phyloP scores from a whole-genome alignment of 2,113 vertebrate genomes.

The Rallus limicola region DNA sequence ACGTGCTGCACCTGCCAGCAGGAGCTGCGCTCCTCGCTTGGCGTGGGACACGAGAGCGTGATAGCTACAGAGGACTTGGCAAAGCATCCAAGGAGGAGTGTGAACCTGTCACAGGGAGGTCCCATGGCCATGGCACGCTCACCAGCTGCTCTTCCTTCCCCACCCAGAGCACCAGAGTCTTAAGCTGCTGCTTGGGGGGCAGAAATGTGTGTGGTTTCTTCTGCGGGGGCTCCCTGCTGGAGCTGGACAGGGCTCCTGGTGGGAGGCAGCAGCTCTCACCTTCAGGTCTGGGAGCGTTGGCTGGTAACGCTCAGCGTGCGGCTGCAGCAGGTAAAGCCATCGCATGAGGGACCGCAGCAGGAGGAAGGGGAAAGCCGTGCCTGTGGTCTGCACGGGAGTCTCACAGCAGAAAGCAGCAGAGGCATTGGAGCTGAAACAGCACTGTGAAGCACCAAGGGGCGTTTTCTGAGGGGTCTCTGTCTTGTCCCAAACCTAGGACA shows the following conservation, averaged over 20 bases:
- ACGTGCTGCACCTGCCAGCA: fast-evolving
- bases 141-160: background rate
- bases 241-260: background rate
- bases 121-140: fast-evolving
- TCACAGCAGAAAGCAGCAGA: background rate
- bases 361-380: background rate
- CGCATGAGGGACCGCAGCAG: background rate
- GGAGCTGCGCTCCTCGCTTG: fast-evolving
- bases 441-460: background rate
- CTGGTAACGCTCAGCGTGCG: fast-evolving
- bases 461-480: background rate
- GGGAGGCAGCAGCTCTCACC: background rate
- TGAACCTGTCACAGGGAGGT: background rate
- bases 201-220: background rate
- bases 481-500: background rate
- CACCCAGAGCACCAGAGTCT: fast-evolving
- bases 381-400: background rate
- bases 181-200: background rate
- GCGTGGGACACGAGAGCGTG: fast-evolving
- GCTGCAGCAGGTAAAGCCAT: background rate
- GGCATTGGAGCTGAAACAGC: background rate
- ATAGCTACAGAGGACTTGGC: background rate
- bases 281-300: no score
- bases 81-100: background rate
- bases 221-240: background rate